Base-by-base conservation (phyloP, 2,113 vertebrate species). In the Ancistrus triradiatus region DNA sequence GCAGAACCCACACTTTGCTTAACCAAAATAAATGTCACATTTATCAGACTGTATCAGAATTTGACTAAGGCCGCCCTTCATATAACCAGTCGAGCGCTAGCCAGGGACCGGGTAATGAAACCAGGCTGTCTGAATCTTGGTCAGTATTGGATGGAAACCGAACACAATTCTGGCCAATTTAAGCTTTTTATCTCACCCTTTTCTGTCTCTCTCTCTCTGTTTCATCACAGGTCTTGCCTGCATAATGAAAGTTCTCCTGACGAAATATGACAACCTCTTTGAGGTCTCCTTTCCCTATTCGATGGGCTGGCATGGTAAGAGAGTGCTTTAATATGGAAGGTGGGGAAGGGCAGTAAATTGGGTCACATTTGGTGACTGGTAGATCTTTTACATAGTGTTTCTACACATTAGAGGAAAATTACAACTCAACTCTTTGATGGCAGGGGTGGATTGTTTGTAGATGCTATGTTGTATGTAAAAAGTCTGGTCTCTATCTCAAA, bases 261-360 rank as follows among this genome's bases (percentile, higher is more conserved):
- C 83, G 22, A 88, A 87, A 70, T 87, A 88, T 17, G 87, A 88
- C 80, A 87, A 88, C 62, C 81, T 88, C 56, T 88, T 88, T 56
- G 74, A 87, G 61, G 75, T 81, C 63, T 84, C 83, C 2, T 88
- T 88, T 68, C 82, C 87, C 9, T 88, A 88, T 73, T 87, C 85
- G 47, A 88, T 87, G 87, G 87, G 87, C 71, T 88, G 87, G 87
- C 87, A 88, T 11, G 87, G 87, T 88, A 81, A 74, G 72, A 56
- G 22, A 59, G 58, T 35, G 46, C 28, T 56, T 59, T 51, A 18
- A 56, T 61, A 38, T 53, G 44, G n/a, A n/a, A n/a, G n/a, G n/a
- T n/a, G n/a, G n/a, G n/a, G n/a, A n/a, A n/a, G n/a, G n/a, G n/a
- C n/a, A n/a, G n/a, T n/a, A n/a, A n/a, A n/a, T n/a, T n/a, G n/a